Evolutionary conservation across 2,888 invertebrate species (phyloP), one percentile per base, ranked within the genome.

Genomic region (Harpalus rufipes): DNA sequence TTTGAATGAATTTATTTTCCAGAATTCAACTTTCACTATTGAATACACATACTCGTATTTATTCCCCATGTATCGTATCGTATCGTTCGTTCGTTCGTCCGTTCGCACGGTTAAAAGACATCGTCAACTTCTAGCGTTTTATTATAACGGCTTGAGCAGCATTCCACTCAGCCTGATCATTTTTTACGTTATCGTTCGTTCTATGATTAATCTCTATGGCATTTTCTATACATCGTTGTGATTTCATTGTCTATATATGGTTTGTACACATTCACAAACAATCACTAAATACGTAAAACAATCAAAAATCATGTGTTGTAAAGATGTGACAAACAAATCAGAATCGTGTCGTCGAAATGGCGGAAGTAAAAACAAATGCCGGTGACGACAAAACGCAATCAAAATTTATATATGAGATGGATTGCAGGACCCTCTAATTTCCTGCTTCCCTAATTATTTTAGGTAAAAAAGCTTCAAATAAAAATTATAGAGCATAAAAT

Each of bases 201-300:
- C 80, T 32, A 80, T 80, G 80, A 80, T 80, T 80, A 80, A 80
- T 80, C 80, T 61, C 39, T 44, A 59, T 63, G 63, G 80, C 21
- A 80, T 63, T 80, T 79, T 80, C 58, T 80, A 61, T 80, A 80
- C 63, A 63, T 44, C 44, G 61, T 16, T 18, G 44, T 80, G 63
- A 80, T 80, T 80, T 44, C 61, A 80, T 80, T 80, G 80, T 80
- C 80, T 63, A 61, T 63, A 21, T 80, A 80, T 80, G 72, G 72
- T 68, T 68, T 39, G 39, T 68, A n/a, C 10, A n/a, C 32, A 63
- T 12, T 10, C 25, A 25, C 16, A n/a, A 21, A 63, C 63, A 63
- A 25, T 63, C 63, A 63, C 25, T 63, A 12, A 59, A 59, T 18
- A 59, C 16, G 18, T 18, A 59, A 59, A 18, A 18, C 21, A 63